These are phyloP conservation scores for Hoplostethus mediterraneus DNA, from an alignment of 2,797 vertebrate species.

Conservation along the genomic window DNA sequence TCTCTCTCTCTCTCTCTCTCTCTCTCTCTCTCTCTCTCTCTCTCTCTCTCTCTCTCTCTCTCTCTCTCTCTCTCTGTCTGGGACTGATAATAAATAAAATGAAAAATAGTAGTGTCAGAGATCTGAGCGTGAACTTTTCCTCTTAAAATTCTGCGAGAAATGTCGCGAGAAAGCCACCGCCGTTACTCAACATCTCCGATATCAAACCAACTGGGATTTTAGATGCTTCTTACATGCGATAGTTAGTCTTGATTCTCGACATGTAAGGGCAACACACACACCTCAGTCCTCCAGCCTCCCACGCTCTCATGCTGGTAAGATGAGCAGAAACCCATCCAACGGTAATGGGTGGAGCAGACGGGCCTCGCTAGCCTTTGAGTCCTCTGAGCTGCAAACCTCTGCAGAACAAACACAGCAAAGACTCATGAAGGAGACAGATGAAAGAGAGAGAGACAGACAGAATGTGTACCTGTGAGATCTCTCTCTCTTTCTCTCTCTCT, in stretches of 20 bases:
- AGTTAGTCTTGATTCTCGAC: background rate
- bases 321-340: background rate
- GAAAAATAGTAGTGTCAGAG: too few species aligned
- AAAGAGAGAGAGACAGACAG: constrained; percentile 6
- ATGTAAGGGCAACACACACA: too few species aligned
- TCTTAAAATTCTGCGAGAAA: too few species aligned
- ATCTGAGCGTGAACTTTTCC: too few species aligned
- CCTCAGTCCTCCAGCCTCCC: too few species aligned
- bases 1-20: too few species aligned
- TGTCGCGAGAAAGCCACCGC: too few species aligned
- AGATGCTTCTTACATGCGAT: background rate
- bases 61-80: too few species aligned
- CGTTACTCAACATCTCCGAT: too few species aligned
- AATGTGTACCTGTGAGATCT: constrained; percentile 44
- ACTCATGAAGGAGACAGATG: constrained; percentile 26
- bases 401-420: constrained; percentile 41
- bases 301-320: too few species aligned
- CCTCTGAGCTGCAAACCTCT: constrained; percentile 18
- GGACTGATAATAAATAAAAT: too few species aligned
- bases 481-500: background rate
- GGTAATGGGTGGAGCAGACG: background rate
- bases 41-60: background rate
- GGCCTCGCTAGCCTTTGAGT: background rate
- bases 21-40: background rate
- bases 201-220: too few species aligned